These are phyloP conservation scores for Archilochus colubris DNA, from an alignment of 2,113 vertebrate species.

Conservation along the genomic window DNA sequence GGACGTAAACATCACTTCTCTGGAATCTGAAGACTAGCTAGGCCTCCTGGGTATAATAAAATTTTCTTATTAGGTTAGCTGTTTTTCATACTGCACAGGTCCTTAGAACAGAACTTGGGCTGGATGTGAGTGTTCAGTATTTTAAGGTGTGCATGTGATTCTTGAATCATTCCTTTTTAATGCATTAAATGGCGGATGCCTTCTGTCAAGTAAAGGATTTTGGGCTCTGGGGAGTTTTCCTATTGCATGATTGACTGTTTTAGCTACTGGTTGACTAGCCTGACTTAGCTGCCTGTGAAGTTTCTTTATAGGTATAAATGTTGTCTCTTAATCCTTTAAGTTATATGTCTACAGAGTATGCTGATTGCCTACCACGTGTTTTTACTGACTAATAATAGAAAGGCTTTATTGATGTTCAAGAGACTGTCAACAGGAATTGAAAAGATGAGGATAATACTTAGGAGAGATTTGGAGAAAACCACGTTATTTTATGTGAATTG, in stretches of 20 bases:
- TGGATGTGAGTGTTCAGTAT: background rate
- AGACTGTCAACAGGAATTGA: background rate
- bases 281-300: background rate
- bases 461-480: background rate
- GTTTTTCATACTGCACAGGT: background rate
- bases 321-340: background rate
- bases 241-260: background rate
- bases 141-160: background rate
- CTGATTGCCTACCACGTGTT: background rate
- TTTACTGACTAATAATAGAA: background rate
- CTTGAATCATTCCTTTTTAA: background rate
- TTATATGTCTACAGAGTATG: background rate
- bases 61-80: background rate
- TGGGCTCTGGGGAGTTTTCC: background rate
- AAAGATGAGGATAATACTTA: background rate
- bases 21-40: constrained; percentile 28
- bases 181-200: background rate
- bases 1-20: background rate
- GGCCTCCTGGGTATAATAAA: background rate
- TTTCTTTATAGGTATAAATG: background rate
- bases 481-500: background rate
- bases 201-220: background rate
- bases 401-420: background rate
- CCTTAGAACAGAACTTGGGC: background rate
- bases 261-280: background rate